A percentile compares a stretch with the other conserved stretches of the same genome.
These are phyloP conservation scores for Helicoverpa armigera DNA, from an alignment of 1,140 invertebrate species.

Conservation along the genomic window DNA sequence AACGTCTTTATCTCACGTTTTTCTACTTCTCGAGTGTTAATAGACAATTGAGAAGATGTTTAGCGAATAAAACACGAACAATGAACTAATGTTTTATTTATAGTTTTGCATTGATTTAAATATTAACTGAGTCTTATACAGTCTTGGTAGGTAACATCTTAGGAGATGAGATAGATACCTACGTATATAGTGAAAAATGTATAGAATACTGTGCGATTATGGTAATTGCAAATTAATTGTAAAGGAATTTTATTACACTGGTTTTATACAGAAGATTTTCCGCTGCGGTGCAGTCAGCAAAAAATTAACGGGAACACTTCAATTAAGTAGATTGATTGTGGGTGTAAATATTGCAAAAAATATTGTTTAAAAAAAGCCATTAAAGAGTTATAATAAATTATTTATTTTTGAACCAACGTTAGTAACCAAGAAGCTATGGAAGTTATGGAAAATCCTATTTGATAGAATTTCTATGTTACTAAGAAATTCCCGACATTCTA, in stretches of 20 bases:
- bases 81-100: conserved; percentile 52
- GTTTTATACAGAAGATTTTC: background rate
- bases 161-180: background rate
- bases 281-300: no score
- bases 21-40: conserved; percentile 1
- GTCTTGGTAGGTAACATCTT: background rate
- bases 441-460: background rate
- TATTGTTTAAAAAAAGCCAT: no score
- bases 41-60: conserved; percentile 50
- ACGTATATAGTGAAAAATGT: background rate
- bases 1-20: conserved; percentile 16
- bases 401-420: no score
- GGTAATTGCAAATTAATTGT: background rate
- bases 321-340: no score
- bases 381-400: no score
- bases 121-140: conserved; percentile 35
- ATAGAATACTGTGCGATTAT: background rate
- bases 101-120: conserved; percentile 57
- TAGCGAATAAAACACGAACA: conserved; percentile 54
- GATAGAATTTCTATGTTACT: background rate
- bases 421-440: no score
- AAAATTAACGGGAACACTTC: no score
- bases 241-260: background rate
- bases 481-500: background rate
- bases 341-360: no score